Evolutionary conservation across 2,888 invertebrate genomes (phyloP), one percentile per base, ranked within the genome.

Genomic region (Harpagoxenus sublaevis): DNA sequence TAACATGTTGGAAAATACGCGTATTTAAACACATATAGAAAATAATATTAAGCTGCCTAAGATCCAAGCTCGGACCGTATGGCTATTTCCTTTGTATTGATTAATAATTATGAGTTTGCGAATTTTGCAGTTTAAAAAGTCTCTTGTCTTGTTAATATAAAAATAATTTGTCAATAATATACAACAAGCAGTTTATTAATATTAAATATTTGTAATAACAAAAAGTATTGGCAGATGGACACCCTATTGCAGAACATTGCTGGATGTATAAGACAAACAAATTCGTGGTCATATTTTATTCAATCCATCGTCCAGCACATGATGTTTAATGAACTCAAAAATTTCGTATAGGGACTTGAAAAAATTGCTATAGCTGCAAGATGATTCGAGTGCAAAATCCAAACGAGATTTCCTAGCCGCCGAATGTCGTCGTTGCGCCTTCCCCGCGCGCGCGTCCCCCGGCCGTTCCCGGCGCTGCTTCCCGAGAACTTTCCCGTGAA

Each of bases 401-500:
- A 81, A 84, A 53, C 31, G 57, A 51, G 48, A 60, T 78, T 65
- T 55, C 3, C 45, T 18, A 42, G 66, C 45, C 42, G 78, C 48
- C 73, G 28, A 53, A 63, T 63, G 65, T 51, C 63, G 48, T 48
- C 75, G 63, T 45, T 51, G 60, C 53, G 70, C 35, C 79, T 71
- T 66, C 87, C 84, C 88, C 51, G 75, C 66, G 48, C 31, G 48
- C 66, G 65, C 66, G 6, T 48, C 55, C 71, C 60, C 3, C 75
- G n/a, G n/a, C n/a, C n/a, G 60, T 78, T 53, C 66, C 53, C 75
- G 66, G n/a, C 55, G 66, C 73, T 78, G 83, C 82, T 84, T 81
- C 84, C 89, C 82, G 84, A 92, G 62, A 91, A 89, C 86, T 91
- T 90, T 83, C 84, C 83, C 55, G 79, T 89, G 86, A 74, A 90